Conservation (phyloP, 30 jellyfish, hydroid and myxozoan genomes). For the Cassiopea xamachana region DNA sequence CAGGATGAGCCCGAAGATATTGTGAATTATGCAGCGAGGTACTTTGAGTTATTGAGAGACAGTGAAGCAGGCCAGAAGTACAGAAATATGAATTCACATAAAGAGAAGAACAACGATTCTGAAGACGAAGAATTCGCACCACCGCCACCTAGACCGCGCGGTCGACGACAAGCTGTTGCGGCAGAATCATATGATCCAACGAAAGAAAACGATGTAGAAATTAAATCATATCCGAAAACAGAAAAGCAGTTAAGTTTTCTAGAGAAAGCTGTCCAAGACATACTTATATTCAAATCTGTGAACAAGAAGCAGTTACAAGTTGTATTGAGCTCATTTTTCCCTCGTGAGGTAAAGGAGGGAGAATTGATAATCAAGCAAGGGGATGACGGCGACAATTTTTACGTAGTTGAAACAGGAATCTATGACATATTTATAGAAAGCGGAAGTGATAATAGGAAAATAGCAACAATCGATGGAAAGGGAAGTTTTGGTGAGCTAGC, state of each 20-base stretch:
- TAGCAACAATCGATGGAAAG: conserved; percentile 88
- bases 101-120: conserved; percentile 26
- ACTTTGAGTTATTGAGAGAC: conserved; percentile 54
- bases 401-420: conserved; percentile 88
- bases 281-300: conserved; percentile 84
- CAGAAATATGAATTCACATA: conserved; percentile 16
- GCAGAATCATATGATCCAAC: conserved; percentile 99
- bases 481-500: conserved; percentile 99
- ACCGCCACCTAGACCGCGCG: conserved; percentile 89
- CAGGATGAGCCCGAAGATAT: conserved; percentile 89
- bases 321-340: conserved; percentile 87
- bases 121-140: conserved; percentile 72
- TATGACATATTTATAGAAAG: conserved; percentile 81
- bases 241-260: conserved; percentile 81
- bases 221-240: conserved; percentile 84
- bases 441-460: conserved; percentile 61
- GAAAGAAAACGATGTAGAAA: conserved; percentile 76
- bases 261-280: conserved; percentile 85
- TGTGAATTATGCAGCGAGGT: conserved; percentile 71
- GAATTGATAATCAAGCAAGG: conserved; percentile 94
- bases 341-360: conserved; percentile 68
- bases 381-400: conserved; percentile 97
- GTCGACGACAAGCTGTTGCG: conserved; percentile 98
- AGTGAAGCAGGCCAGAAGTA: conserved; percentile 68
- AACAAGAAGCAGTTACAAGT: conserved; percentile 77